Conservation (phyloP, 2,888 invertebrate species). For the Mythimna albipuncta region DNA sequence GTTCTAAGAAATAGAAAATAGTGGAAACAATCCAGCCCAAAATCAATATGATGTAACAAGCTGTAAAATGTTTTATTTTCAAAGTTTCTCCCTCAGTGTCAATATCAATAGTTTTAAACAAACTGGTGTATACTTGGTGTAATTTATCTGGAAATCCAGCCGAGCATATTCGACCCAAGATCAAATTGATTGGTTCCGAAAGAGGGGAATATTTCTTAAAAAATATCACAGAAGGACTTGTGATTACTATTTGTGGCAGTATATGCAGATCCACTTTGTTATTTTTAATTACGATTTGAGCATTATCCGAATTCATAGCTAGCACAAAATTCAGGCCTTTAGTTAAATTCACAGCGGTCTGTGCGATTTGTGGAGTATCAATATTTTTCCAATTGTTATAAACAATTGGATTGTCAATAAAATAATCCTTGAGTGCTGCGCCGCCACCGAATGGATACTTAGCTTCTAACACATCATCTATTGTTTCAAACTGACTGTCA, state of each 20-base stretch:
- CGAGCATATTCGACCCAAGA: slow-evolving; percentile 75
- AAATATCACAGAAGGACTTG: slow-evolving; percentile 77
- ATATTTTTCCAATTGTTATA: slow-evolving; percentile 76
- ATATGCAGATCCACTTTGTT: slow-evolving; percentile 72
- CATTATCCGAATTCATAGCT: slow-evolving; percentile 76
- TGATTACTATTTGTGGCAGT: slow-evolving; percentile 72
- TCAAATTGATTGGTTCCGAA: slow-evolving; percentile 67
- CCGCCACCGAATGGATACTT: slow-evolving; percentile 81
- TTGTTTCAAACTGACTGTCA: slow-evolving; percentile 70
- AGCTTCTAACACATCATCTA: slow-evolving; percentile 77
- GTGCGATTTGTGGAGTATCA: slow-evolving; percentile 68
- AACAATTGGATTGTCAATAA: slow-evolving; percentile 73
- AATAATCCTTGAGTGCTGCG: slow-evolving; percentile 78
- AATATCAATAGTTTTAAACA: slow-evolving; percentile 7
- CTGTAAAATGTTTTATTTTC: slow-evolving; percentile 77
- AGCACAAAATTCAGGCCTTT: slow-evolving; percentile 77
- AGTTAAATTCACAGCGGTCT: slow-evolving; percentile 70
- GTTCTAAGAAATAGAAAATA: slow-evolving; percentile 75
- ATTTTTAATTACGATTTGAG: slow-evolving; percentile 66
- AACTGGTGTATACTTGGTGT: slow-evolving; percentile 68
- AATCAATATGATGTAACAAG: slow-evolving; percentile 78
- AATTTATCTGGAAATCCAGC: slow-evolving; percentile 77
- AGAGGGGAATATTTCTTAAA: slow-evolving; percentile 83
- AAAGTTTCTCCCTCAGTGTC: slow-evolving; percentile 68
- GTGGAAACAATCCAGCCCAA: slow-evolving; percentile 76